phyloP scores from a whole-genome alignment of 2,888 invertebrate genomes.

The Agrochola lota region DNA sequence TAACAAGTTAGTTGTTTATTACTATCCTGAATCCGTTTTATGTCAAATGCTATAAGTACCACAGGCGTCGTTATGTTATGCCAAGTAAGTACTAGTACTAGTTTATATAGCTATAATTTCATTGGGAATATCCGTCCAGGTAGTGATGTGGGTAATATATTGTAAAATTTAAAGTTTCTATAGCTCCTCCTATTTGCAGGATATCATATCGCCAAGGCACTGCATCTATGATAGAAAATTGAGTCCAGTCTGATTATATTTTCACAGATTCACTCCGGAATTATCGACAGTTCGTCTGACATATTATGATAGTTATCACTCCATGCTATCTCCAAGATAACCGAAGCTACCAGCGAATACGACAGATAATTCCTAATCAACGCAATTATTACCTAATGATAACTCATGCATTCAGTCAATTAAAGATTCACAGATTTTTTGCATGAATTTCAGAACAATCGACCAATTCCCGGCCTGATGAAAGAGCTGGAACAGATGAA shows the following conservation, averaged over 20 bases:
- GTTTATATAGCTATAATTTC: not conserved
- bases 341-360: not conserved
- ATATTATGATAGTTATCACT: conserved; percentile 3
- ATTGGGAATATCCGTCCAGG: not conserved
- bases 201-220: not conserved
- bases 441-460: conserved; percentile 14
- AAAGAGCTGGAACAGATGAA: not conserved
- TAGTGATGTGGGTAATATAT: not conserved
- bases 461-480: not conserved
- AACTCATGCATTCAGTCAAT: not conserved
- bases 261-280: not conserved
- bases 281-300: too few species aligned
- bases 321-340: conserved; percentile 9
- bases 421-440: not conserved
- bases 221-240: not conserved
- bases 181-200: not conserved
- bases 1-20: not conserved
- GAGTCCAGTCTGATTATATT: not conserved
- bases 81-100: not conserved
- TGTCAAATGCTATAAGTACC: not conserved
- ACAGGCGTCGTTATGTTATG: not conserved
- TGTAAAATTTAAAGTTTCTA: not conserved
- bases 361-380: not conserved
- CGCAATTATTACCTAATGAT: not conserved
- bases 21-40: not conserved